A percentile compares a stretch with the other conserved stretches of the same genome.
Evolutionary conservation across 2,113 vertebrate species (phyloP).

Genomic region (Cinclus cinclus): DNA sequence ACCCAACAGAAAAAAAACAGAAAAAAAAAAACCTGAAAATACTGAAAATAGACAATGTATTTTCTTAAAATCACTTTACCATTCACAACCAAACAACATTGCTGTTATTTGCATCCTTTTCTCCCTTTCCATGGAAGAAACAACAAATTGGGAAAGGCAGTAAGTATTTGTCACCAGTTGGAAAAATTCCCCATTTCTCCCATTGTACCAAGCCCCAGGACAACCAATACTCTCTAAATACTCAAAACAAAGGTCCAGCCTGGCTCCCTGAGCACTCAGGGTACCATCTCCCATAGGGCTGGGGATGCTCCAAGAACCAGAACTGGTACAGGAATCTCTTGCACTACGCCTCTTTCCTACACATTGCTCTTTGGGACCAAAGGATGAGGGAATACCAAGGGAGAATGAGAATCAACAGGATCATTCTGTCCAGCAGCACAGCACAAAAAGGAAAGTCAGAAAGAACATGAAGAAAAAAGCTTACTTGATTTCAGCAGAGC

Average conservation of each 20-base stretch:
- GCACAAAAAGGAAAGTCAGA: background rate
- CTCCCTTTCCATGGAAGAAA: background rate
- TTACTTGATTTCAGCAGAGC: conserved; percentile 92
- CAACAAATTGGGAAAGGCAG: background rate
- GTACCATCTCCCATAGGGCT: background rate
- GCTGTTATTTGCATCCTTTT: background rate
- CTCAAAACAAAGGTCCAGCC: background rate
- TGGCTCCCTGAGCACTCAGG: background rate
- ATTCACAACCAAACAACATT: background rate
- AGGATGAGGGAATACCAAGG: background rate
- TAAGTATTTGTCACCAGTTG: background rate
- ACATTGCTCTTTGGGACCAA: background rate
- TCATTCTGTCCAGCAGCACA: background rate
- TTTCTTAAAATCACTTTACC: background rate
- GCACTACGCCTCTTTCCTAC: background rate
- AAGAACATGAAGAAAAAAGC: conserved; percentile 57
- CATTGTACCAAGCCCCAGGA: background rate
- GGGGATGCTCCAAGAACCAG: background rate
- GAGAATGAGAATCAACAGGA: background rate
- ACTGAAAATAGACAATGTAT: background rate
- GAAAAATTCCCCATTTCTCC: background rate
- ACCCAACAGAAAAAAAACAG: too few relatives aligned
- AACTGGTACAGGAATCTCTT: background rate
- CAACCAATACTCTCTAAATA: background rate
- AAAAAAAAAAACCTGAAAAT: background rate